Base-by-base conservation (phyloP, 2,888 invertebrate species). In the Eugnorisma glareosa region DNA sequence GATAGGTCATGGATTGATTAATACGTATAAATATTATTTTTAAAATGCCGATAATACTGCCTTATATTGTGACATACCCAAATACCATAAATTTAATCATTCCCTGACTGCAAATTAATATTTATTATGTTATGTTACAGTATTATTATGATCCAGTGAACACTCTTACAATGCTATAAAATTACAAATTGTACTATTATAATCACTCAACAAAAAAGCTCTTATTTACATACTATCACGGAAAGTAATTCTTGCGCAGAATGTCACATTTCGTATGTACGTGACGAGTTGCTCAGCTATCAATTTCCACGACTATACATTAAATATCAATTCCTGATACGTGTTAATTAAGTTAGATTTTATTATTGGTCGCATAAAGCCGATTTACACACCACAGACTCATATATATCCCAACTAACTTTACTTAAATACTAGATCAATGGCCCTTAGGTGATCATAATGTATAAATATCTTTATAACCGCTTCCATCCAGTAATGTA, bases 101-200 rank as follows among this genome's bases (percentile, higher is more conserved):
- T 68, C 18, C 73, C 70, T 18, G 21, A 64, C 13, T 28, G 61
- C 37, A 71, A 66, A 72, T 71, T 75, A 69, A 37, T 67, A 67
- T 73, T 63, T 72, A 77, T 59, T 84, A 81, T 76, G 73, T 76
- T 63, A 48, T 63, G 64, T 81, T 84, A 77, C 61, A 69, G 0
- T 68, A 37, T 71, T 81, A 83, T 69, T 77, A 83, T 84, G 81
- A 48, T 73, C 37, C 48, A 76, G 15, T 79, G 64, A 82, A 79
- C 75, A 67, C 82, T 54, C 75, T 82, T 77, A 82, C 68, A 78
- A 77, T 68, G 54, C 79, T 84, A 80, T 61, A 77, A 75, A 77
- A 70, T 83, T 87, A 87, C 81, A 86, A 87, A 89, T 90, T 89
- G 89, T 90, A 90, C 90, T 87, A 86, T 82, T 79, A 79, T 81